Conservation (phyloP, 2,113 vertebrate genomes). For the Podocnemis expansa region DNA sequence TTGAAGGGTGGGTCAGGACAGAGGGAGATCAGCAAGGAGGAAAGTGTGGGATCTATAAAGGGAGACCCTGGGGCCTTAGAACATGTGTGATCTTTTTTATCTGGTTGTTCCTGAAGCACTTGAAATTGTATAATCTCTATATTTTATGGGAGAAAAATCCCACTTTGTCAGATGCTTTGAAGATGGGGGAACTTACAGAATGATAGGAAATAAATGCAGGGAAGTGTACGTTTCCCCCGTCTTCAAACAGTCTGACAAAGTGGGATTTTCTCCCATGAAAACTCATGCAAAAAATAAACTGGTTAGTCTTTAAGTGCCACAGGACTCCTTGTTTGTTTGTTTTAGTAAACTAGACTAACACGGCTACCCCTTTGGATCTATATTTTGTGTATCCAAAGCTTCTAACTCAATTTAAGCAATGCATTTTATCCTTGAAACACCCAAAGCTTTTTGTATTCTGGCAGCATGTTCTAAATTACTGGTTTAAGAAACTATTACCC, state of each 20-base stretch:
- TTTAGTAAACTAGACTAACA: too few relatives aligned
- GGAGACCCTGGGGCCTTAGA: not conserved
- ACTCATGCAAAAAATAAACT: too few relatives aligned
- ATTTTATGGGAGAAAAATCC: too few relatives aligned
- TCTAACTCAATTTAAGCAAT: not conserved
- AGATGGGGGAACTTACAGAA: too few relatives aligned
- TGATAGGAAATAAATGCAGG: too few relatives aligned
- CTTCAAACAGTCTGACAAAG: too few relatives aligned
- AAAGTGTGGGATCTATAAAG: not conserved
- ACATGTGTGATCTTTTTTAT: not conserved
- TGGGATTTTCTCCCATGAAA: too few relatives aligned
- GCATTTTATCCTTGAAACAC: not conserved
- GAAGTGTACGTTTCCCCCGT: too few relatives aligned
- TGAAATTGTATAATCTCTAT: not conserved
- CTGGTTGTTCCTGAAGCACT: not conserved
- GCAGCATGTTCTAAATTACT: not conserved
- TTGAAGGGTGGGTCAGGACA: not conserved
- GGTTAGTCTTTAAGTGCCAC: too few relatives aligned
- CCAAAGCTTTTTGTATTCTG: not conserved
- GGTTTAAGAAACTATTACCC: constrained; percentile 2
- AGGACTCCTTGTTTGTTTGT: too few relatives aligned
- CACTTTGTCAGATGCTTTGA: too few relatives aligned
- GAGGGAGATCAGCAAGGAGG: not conserved
- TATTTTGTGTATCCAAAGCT: not conserved
- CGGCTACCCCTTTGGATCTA: too few relatives aligned